These are phyloP conservation scores for Liopterus haemorrhoidalis DNA, from an alignment of 2,888 invertebrate genomes.

Conservation along the genomic window DNA sequence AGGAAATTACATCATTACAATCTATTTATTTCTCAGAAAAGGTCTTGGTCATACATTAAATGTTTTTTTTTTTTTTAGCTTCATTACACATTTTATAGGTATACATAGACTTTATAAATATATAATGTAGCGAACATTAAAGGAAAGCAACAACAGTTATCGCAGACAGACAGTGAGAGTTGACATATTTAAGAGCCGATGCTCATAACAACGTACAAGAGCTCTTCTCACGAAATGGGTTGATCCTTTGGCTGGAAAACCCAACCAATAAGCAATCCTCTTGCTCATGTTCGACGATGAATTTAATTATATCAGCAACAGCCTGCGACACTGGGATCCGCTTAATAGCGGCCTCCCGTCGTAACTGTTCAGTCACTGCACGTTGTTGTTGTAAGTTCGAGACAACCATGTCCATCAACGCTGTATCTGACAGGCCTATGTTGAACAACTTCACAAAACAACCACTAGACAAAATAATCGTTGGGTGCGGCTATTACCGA, in stretches of 20 bases:
- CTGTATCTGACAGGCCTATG: constrained; percentile 85
- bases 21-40: too few species aligned
- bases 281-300: constrained; percentile 82
- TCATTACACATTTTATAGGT: too few species aligned
- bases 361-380: constrained; percentile 85
- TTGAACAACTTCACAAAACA: constrained; percentile 44
- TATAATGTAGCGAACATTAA: too few species aligned
- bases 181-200: too few species aligned
- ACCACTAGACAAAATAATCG: constrained; percentile 19
- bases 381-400: constrained; percentile 91
- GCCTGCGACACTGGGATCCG: constrained; percentile 83
- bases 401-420: constrained; percentile 90
- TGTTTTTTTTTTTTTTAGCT: too few species aligned
- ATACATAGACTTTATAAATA: too few species aligned
- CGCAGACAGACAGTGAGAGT: too few species aligned
- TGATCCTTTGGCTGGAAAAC: constrained; percentile 89
- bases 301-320: constrained; percentile 88
- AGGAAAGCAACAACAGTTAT: too few species aligned
- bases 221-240: constrained; percentile 92
- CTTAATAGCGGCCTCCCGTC: constrained; percentile 83
- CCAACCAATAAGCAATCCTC: constrained; percentile 91
- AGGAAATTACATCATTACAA: too few species aligned
- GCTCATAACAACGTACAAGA: constrained; percentile 80
- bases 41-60: too few species aligned
- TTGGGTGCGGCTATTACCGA: constrained; percentile 24